Base-by-base conservation (phyloP, 1,140 invertebrate species). In the Copidosoma floridanum region DNA sequence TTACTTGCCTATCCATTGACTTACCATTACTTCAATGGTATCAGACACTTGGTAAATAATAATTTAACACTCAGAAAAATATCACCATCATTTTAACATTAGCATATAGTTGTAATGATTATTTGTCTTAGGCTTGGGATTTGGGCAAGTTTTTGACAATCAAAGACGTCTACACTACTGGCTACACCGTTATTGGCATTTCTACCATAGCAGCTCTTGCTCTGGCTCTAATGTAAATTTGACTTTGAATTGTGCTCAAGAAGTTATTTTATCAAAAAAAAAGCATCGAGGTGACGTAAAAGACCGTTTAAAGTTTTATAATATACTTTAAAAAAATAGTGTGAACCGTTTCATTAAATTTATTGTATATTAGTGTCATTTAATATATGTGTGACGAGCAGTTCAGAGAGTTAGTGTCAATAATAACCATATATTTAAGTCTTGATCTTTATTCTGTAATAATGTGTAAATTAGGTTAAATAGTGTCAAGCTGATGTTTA, bases 91-190 rank as follows among this genome's bases (percentile, higher is more conserved):
- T 14, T 14, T 37, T 37, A 14, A 37, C 32, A 37, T 37, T 37
- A 7, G 32, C 32, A 8, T 37, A 8, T 37, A 37, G 32, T 10
- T 37, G 8, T 37, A 14, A 50, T 21, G 29, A 51, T 51, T 60
- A 6, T 20, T 11, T 16, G 26, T 59, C 73, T 71, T 23, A 83
- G 82, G 67, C 82, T 27, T 90, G 89, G 89, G 88, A 90, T 67
- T 80, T 85, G 0, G 88, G 88, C 8, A 83, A 83, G 65, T 88
- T 85, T 61, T 80, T 90, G 16, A 83, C 85, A 27, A 85, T 89
- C 23, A 89, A 88, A 72, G 82, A 88, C 72, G 88, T 90, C 4
- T 89, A 89, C 66, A 74, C 76, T 6, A 89, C 88, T 37, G 88
- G 88, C 64, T 89, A 89, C 74, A 71, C 76, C 44, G 85, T 88